These are phyloP conservation scores for Chamaea fasciata DNA, from an alignment of 2,113 vertebrate species.

Conservation along the genomic window DNA sequence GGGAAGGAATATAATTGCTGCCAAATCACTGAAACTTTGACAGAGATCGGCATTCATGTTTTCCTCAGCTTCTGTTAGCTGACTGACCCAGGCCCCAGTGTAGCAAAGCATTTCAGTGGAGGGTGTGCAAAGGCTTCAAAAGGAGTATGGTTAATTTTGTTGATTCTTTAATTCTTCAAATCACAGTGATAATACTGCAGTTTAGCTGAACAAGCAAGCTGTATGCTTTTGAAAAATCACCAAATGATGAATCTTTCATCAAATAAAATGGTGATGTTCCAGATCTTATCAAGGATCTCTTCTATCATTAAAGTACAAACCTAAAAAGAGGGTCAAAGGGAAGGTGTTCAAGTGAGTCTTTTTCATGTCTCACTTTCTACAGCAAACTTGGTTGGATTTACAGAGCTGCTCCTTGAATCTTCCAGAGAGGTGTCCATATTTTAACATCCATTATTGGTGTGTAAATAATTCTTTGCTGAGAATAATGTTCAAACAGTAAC, in stretches of 20 bases:
- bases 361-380: not conserved
- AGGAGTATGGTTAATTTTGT: not conserved
- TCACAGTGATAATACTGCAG: not conserved
- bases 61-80: not conserved
- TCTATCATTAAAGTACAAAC: not conserved
- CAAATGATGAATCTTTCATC: not conserved
- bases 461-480: not conserved
- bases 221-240: not conserved
- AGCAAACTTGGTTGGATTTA: not conserved
- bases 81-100: not conserved
- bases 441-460: not conserved
- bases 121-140: not conserved
- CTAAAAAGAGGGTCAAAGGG: not conserved
- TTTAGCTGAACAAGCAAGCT: not conserved
- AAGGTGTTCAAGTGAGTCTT: not conserved
- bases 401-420: not conserved
- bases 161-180: not conserved
- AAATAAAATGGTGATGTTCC: not conserved
- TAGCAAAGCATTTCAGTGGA: not conserved
- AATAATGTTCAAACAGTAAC: not conserved
- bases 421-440: not conserved
- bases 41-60: not conserved
- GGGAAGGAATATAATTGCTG: not conserved
- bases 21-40: not conserved
- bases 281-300: not conserved